These are phyloP conservation scores for Epinotia brunnichana DNA, from an alignment of 2,888 invertebrate genomes.

Conservation along the genomic window DNA sequence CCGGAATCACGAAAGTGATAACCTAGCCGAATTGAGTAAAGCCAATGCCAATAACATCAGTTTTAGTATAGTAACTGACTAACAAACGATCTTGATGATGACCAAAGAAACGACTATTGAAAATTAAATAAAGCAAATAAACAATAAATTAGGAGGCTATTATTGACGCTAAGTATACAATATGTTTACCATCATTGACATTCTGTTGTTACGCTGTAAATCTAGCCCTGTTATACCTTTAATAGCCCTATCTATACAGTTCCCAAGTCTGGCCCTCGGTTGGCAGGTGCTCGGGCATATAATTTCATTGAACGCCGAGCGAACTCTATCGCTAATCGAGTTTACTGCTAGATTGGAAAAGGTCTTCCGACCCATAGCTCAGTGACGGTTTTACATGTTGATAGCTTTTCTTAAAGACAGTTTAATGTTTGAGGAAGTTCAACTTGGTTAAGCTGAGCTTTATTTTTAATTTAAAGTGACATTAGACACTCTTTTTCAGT, in stretches of 20 bases:
- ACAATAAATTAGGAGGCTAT: too few species aligned
- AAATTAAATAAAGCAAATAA: too few species aligned
- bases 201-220: background rate
- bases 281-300: slow-evolving; percentile 57
- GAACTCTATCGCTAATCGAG: slow-evolving; percentile 63
- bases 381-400: slow-evolving; percentile 19
- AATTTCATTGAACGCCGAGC: slow-evolving; percentile 60
- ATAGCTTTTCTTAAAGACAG: slow-evolving; percentile 4
- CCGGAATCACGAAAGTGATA: too few species aligned
- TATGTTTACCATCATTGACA: background rate
- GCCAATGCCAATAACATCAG: too few species aligned
- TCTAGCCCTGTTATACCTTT: slow-evolving; percentile 4
- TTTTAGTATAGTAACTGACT: too few species aligned
- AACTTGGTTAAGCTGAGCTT: background rate
- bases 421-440: background rate
- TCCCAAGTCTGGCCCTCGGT: slow-evolving; percentile 30
- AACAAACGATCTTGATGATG: too few species aligned
- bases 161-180: background rate
- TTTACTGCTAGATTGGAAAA: slow-evolving; percentile 51
- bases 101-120: too few species aligned
- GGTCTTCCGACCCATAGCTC: slow-evolving; percentile 35
- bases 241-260: background rate
- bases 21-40: too few species aligned
- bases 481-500: background rate
- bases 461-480: background rate